Evolutionary conservation across 1,140 invertebrate genomes (phyloP).

Genomic region (Zelostemma sp.): DNA sequence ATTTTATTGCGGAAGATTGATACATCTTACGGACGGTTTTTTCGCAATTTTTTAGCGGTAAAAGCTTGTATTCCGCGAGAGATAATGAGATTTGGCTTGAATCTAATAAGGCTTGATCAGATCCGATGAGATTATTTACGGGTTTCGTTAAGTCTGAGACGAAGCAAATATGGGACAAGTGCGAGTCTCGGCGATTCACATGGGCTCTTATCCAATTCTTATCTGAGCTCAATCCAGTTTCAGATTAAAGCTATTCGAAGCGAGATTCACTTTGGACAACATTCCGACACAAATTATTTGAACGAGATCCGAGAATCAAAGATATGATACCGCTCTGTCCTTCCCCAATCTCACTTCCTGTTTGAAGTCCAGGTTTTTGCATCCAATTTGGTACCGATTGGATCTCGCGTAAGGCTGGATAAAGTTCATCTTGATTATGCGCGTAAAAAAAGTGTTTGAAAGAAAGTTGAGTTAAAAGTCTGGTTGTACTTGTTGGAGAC

Average conservation of each 20-base stretch:
- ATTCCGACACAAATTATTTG: neutral
- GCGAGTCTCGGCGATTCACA: no score
- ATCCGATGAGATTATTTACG: no score
- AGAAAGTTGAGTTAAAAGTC: neutral
- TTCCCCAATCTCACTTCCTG: neutral
- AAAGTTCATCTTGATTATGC: conserved; percentile 10
- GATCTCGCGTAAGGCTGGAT: no score
- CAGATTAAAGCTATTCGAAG: neutral
- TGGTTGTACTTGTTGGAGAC: conserved; percentile 1
- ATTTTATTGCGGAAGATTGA: no score
- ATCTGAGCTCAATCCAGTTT: neutral
- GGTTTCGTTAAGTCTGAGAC: no score
- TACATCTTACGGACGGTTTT: no score
- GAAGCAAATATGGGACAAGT: no score
- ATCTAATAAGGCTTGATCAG: no score
- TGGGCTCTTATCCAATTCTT: neutral
- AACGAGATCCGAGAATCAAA: neutral
- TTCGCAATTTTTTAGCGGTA: neutral
- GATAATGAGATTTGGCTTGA: no score
- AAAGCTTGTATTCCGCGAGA: neutral
- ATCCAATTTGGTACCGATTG: neutral
- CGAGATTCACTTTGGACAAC: neutral
- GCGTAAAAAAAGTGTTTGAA: neutral
- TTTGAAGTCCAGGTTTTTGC: neutral
- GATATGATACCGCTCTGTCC: neutral